phyloP scores from a whole-genome alignment of 2,797 vertebrate species.

The Perodicticus potto region DNA sequence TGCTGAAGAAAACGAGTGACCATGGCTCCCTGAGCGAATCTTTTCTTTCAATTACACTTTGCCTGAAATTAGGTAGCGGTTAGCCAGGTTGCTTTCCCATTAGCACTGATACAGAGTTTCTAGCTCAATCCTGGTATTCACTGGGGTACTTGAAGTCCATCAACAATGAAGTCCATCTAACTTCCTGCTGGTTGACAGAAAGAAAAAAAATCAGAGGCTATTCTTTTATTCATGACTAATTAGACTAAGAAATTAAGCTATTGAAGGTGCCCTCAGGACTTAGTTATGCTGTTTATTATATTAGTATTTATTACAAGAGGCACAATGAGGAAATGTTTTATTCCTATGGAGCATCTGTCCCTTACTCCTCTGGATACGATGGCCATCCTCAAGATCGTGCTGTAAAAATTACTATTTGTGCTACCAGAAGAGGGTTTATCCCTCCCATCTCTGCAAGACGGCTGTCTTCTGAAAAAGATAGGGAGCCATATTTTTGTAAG shows the following conservation, averaged over 20 bases:
- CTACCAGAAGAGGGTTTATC: neutral
- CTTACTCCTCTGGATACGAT: neutral
- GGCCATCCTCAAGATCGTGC: neutral
- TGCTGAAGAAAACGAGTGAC: neutral
- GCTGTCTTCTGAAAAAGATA: neutral
- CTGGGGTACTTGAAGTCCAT: neutral
- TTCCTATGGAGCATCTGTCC: too few species aligned
- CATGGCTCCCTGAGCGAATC: neutral
- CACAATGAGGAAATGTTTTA: neutral
- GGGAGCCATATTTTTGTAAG: neutral
- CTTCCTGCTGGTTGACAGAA: neutral
- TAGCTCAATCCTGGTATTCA: neutral
- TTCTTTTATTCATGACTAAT: neutral
- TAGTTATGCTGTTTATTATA: neutral
- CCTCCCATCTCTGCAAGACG: neutral
- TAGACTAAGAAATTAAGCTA: neutral
- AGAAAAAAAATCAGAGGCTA: neutral
- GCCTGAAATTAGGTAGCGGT: neutral
- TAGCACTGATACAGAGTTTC: neutral
- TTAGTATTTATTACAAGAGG: neutral
- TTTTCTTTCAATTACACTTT: neutral
- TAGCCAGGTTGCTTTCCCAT: neutral
- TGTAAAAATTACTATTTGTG: neutral
- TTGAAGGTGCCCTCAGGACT: accelerated
- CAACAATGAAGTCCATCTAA: neutral